A percentile compares a stretch with the other conserved stretches of the same genome.
These are phyloP conservation scores for Lepidocyrtinus sp. DNA, from an alignment of 2,888 invertebrate genomes.

Conservation along the genomic window DNA sequence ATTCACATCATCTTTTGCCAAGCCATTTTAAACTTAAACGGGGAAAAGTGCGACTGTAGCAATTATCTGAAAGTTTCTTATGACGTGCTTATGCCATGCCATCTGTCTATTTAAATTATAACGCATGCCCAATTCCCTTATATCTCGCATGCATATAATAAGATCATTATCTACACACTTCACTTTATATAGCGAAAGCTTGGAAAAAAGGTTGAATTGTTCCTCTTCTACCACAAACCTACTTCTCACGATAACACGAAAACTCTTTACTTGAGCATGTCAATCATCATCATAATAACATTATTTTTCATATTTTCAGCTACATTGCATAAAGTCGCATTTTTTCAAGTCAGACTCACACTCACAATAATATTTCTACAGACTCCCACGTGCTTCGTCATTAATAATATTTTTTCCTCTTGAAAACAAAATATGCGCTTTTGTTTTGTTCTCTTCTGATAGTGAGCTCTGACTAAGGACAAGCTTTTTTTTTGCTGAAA, in stretches of 20 bases:
- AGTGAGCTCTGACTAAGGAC: background rate
- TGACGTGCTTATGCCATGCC: background rate
- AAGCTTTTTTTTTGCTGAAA: background rate
- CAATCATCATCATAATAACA: conserved; percentile 2
- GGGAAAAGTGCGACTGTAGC: background rate
- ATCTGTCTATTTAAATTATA: conserved; percentile 11
- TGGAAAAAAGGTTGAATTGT: background rate
- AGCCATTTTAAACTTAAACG: no score
- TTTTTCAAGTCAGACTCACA: background rate
- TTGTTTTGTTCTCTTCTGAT: background rate
- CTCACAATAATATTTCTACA: conserved; percentile 8
- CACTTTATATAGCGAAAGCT: conserved; percentile 17
- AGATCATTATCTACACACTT: conserved; percentile 3
- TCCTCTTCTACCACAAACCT: conserved; percentile 36
- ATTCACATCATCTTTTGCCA: background rate
- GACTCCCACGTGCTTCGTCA: conserved; percentile 44
- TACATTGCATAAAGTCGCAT: background rate
- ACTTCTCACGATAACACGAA: conserved; percentile 43
- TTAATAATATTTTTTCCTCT: conserved; percentile 15
- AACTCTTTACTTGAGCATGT: background rate
- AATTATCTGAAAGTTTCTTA: background rate
- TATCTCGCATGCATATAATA: conserved; percentile 2
- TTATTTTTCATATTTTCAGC: background rate
- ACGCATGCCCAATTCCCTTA: background rate
- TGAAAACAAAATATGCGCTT: background rate